Conservation (phyloP, 2,888 invertebrate genomes). For the Hypolimnas misippus region DNA sequence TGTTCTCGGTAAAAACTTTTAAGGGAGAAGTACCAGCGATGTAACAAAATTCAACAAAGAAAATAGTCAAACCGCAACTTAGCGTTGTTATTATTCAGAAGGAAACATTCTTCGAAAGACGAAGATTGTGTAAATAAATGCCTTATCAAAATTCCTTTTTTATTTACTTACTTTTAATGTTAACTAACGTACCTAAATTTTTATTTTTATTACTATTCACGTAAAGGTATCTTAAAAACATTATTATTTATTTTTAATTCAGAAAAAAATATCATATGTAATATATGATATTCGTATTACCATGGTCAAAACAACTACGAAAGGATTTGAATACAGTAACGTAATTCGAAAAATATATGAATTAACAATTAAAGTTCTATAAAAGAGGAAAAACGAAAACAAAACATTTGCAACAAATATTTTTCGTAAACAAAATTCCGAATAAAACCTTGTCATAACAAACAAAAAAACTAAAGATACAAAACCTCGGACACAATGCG, state of each 20-base stretch:
- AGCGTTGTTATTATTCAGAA: not conserved
- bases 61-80: not conserved
- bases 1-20: not conserved
- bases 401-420: too few relatives aligned
- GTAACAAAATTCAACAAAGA: slow-evolving; percentile 6
- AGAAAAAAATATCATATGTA: too few relatives aligned
- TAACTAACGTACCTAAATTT: too few relatives aligned
- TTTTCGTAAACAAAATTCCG: not conserved
- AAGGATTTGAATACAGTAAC: too few relatives aligned
- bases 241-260: too few relatives aligned
- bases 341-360: too few relatives aligned
- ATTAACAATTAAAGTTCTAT: too few relatives aligned
- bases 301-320: too few relatives aligned
- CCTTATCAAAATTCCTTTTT: not conserved
- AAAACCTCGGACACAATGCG: not conserved
- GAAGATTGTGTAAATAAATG: not conserved
- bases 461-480: not conserved
- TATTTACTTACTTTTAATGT: not conserved
- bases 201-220: too few relatives aligned
- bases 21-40: not conserved
- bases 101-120: not conserved
- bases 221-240: too few relatives aligned
- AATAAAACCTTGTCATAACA: not conserved
- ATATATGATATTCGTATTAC: too few relatives aligned
- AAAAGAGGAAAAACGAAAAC: too few relatives aligned